Percentiles rank a stretch among this genome's conserved stretches.
Conservation (phyloP, 2,888 invertebrate species). For the Xiphydria camelus region DNA sequence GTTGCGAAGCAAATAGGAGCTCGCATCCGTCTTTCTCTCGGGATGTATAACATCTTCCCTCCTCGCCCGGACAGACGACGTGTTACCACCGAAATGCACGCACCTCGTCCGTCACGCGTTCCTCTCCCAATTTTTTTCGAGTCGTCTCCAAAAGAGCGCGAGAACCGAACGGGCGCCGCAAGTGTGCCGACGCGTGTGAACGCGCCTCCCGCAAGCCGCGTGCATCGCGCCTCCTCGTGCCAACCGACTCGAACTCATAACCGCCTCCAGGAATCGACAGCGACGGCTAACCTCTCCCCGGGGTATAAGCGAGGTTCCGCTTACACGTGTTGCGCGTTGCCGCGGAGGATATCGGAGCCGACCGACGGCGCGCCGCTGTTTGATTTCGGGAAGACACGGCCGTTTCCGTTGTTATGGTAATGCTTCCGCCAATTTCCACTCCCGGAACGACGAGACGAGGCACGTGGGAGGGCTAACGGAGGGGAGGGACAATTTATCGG, state of each 20-base stretch:
- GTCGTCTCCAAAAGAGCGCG: too few species aligned
- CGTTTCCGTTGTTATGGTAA: slow-evolving; percentile 27
- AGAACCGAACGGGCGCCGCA: too few species aligned
- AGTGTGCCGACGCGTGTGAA: background rate
- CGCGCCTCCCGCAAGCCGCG: background rate
- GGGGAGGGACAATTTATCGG: background rate
- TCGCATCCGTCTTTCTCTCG: too few species aligned
- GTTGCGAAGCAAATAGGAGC: too few species aligned
- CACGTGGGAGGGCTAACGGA: background rate
- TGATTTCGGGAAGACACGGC: slow-evolving; percentile 21
- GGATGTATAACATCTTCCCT: too few species aligned
- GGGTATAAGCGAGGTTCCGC: slow-evolving; percentile 22
- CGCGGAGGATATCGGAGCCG: slow-evolving; percentile 26
- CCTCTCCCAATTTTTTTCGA: too few species aligned
- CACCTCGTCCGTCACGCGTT: too few species aligned
- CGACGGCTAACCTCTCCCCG: slow-evolving; percentile 24
- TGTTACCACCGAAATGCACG: too few species aligned
- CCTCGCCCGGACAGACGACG: too few species aligned
- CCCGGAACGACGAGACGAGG: slow-evolving; percentile 16
- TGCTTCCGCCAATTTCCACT: slow-evolving; percentile 29
- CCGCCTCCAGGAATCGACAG: slow-evolving; percentile 22
- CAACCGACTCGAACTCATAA: background rate
- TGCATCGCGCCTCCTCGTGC: background rate
- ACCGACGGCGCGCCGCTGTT: slow-evolving; percentile 29
- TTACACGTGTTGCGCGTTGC: slow-evolving; percentile 34